A percentile compares a stretch with the other conserved stretches of the same genome.
Evolutionary conservation across 2,113 vertebrate species (phyloP).

Genomic region (Physeter macrocephalus): DNA sequence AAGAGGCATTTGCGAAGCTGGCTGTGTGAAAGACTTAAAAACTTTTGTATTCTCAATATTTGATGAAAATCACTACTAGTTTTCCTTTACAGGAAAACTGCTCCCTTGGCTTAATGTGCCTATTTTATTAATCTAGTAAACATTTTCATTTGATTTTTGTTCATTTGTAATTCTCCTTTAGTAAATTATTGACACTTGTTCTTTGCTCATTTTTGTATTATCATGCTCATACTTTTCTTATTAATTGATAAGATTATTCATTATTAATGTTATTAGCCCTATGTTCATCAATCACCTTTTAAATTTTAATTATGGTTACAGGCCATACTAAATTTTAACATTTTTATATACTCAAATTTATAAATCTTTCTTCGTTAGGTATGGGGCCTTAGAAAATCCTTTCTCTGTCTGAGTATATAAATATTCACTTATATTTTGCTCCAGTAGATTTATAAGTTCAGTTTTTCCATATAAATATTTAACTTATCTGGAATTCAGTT

Average conservation of each 20-base stretch:
- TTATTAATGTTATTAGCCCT: neutral
- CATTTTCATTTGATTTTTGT: neutral
- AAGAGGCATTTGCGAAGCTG: neutral
- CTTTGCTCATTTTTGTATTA: neutral
- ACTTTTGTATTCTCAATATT: neutral
- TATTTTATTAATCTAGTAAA: neutral
- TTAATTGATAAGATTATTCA: neutral
- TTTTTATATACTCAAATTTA: neutral
- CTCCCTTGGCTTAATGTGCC: neutral
- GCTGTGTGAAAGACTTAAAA: neutral
- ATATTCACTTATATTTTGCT: constrained; percentile 20
- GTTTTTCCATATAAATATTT: constrained; percentile 48
- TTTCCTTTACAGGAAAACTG: neutral
- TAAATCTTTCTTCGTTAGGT: neutral
- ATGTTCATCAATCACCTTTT: neutral
- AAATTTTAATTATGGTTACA: neutral
- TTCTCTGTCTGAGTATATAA: neutral
- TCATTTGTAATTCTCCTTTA: neutral
- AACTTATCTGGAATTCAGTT: neutral
- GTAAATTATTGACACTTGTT: neutral
- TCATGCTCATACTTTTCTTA: neutral
- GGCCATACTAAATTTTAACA: neutral
- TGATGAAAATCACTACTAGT: neutral
- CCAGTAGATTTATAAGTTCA: neutral
- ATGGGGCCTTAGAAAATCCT: neutral